Conservation (phyloP, 2,888 invertebrate genomes). For the Epistrophella euchroma region DNA sequence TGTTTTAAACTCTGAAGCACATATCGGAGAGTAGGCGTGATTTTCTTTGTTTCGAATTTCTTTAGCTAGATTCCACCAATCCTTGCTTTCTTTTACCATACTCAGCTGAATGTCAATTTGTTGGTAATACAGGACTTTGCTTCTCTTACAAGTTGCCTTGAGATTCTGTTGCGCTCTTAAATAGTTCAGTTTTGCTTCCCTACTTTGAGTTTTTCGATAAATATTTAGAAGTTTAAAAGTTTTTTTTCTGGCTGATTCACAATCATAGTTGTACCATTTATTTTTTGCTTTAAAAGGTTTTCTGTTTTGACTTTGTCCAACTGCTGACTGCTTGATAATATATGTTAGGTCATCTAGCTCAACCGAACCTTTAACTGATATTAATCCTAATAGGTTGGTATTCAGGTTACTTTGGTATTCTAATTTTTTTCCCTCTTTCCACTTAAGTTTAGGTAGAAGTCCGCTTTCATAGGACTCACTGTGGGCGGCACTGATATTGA, state of each 20-base stretch:
- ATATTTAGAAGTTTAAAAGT: background rate
- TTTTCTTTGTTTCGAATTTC: background rate
- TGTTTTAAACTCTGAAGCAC: background rate
- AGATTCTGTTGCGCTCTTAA: background rate
- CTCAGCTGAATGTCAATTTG: background rate
- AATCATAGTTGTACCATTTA: background rate
- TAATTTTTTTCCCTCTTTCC: background rate
- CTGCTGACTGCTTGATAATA: background rate
- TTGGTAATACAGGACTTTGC: background rate
- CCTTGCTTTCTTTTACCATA: background rate
- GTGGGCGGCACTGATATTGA: no score
- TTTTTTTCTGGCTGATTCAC: background rate
- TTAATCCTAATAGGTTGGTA: background rate
- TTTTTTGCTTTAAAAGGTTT: background rate
- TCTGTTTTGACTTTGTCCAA: background rate
- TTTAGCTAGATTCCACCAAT: background rate
- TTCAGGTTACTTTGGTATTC: background rate
- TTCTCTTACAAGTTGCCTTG: background rate
- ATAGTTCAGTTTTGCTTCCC: background rate
- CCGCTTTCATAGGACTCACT: no score
- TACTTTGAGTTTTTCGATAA: background rate
- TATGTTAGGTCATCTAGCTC: no score
- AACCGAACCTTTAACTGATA: no score
- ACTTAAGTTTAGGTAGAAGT: background rate
- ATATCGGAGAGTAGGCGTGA: background rate